Evolutionary conservation across 92 coral and sea anemone genomes (phyloP), one percentile per base, ranked within the genome.

Genomic region (Muricea muricata): DNA sequence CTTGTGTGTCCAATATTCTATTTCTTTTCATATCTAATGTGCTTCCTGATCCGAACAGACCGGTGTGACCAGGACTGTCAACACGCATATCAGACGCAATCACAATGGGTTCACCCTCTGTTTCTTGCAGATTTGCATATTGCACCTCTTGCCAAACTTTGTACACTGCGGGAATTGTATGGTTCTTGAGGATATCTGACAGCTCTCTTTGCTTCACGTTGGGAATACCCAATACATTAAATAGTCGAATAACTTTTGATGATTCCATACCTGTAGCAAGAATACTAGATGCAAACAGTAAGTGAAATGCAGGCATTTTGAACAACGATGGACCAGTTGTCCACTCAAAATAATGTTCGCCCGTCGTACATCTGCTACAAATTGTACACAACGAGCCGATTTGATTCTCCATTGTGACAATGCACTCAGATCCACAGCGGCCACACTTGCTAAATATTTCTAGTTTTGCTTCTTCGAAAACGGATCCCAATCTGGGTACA

Each of bases 401-500:
- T 67, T 82, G 80, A 70, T 67, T 69, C 21, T 68, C 81, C 25
- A 82, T 45, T 15, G 65, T 42, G 41, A 82, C 54, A 23, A 7
- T 66, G 48, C 81, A 82, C 24, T 69, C 24, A 15, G 86, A 69
- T 15, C 86, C 86, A 35, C 81, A 82, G n/a, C 69, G 81, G 14
- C 52, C 50, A 80, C 85, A 80, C 33, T 32, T 63, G 4, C 76
- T 56, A 31, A 80, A 80, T 13, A 74, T 28, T 14, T 82, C 39
- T 26, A 82, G 57, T 68, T 68, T 68, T 17, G 86, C 81, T 41
- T 82, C 60, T 72, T 82, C 86, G 14, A 68, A 82, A 42, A 82
- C 41, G n/a, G 39, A 39, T 46, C 39, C 78, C 32, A 20, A 40
- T 65, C 18, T 40, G 21, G 34, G 35, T 32, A 24, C 31, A 63